phyloP scores from a whole-genome alignment of 2,113 vertebrate genomes.

The Arothron firmamentum region DNA sequence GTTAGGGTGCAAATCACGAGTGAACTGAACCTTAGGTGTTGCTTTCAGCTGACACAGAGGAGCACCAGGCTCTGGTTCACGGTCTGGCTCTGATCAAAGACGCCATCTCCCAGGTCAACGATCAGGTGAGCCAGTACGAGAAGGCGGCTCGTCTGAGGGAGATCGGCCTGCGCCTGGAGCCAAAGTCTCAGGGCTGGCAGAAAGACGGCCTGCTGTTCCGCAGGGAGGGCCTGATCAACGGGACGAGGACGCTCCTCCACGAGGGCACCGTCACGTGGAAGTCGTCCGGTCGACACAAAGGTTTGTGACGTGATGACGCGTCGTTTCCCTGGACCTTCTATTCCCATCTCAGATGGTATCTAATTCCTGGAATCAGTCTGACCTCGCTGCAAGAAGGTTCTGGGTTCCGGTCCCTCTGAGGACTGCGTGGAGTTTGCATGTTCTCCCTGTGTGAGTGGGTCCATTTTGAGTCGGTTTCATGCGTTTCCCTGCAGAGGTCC shows the following conservation, averaged over 20 bases:
- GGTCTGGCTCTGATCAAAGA: conserved; percentile 83
- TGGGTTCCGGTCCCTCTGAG: no score
- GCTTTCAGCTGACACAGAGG: conserved; percentile 78
- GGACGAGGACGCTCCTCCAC: conserved; percentile 69
- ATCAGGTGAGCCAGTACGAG: conserved; percentile 77
- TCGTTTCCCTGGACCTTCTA: neutral
- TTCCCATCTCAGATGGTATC: no score
- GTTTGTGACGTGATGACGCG: conserved; percentile 53
- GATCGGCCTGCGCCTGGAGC: conserved; percentile 80
- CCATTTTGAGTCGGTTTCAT: neutral
- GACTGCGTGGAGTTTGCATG: no score
- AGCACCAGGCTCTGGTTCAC: conserved; percentile 75
- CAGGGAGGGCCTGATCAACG: conserved; percentile 79
- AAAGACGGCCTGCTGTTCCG: conserved; percentile 79
- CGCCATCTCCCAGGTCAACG: conserved; percentile 82
- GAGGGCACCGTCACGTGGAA: conserved; percentile 86
- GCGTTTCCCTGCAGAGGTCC: conserved; percentile 74
- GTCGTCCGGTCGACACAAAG: conserved; percentile 84
- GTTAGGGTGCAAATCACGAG: neutral
- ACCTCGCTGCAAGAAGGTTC: no score
- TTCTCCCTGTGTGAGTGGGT: no score
- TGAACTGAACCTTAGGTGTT: neutral
- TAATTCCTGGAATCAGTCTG: no score
- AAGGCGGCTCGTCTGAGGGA: conserved; percentile 79
- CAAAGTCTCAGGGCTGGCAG: conserved; percentile 78